These are phyloP conservation scores for Netta rufina DNA, from an alignment of 2,797 vertebrate species.

Conservation along the genomic window DNA sequence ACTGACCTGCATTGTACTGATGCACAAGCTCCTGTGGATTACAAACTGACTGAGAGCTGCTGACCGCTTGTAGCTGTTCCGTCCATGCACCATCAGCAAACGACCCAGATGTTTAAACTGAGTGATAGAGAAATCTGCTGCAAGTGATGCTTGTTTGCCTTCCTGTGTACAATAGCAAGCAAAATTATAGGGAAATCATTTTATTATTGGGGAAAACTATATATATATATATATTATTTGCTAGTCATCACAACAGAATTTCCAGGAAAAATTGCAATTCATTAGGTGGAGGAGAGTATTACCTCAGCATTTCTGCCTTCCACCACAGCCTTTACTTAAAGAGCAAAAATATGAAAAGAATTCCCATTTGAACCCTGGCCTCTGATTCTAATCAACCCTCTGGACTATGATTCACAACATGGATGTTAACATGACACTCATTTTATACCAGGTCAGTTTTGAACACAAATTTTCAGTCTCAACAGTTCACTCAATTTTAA, in stretches of 20 bases:
- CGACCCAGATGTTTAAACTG: conserved; percentile 97
- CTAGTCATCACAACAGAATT: background rate
- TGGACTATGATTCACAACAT: background rate
- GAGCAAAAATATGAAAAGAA: conserved; percentile 15
- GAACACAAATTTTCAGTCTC: background rate
- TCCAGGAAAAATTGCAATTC: background rate
- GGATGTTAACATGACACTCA: background rate
- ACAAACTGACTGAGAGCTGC: conserved; percentile 98
- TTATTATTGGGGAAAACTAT: background rate
- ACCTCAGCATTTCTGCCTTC: conserved; percentile 38
- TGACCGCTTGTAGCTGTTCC: conserved; percentile 98
- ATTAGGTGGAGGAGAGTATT: background rate
- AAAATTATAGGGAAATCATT: background rate
- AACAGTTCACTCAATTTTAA: conserved; percentile 1
- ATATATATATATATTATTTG: background rate
- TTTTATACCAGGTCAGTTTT: background rate
- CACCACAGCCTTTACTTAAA: background rate
- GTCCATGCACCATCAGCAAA: conserved; percentile 96
- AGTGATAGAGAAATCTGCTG: conserved; percentile 96
- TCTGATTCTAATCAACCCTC: background rate
- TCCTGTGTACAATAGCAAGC: conserved; percentile 79
- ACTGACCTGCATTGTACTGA: conserved; percentile 97
- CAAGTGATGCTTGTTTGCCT: conserved; percentile 96
- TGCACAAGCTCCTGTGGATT: conserved; percentile 96
- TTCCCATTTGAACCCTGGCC: conserved; percentile 54